Conservation (phyloP, 1,140 invertebrate species). For the Dinoponera quadriceps region DNA sequence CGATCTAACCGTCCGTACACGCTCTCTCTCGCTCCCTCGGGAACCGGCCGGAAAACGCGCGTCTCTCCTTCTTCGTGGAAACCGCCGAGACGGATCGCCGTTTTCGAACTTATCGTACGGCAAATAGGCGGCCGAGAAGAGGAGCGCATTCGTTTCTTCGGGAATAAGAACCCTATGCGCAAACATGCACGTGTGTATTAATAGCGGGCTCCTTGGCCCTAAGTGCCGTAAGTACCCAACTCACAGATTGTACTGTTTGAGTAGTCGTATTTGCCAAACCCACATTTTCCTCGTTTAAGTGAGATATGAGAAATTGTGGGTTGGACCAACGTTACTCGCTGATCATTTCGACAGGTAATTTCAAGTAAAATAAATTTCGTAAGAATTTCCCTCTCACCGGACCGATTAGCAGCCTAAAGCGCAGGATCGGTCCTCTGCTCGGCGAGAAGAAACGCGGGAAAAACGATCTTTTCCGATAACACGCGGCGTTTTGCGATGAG, state of each 20-base stretch:
- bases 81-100: conserved; percentile 34
- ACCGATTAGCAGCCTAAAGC: background rate
- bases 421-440: conserved; percentile 43
- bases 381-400: too few relatives aligned
- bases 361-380: too few relatives aligned
- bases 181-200: conserved; percentile 15
- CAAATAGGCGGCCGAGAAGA: background rate
- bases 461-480: conserved; percentile 6
- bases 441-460: conserved; percentile 69
- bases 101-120: background rate
- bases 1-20: conserved; percentile 79
- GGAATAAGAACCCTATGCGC: background rate
- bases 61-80: conserved; percentile 23
- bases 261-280: conserved; percentile 13
- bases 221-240: conserved; percentile 6
- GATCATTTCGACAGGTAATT: too few relatives aligned
- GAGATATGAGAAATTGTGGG: conserved; percentile 22
- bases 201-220: background rate
- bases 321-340: background rate
- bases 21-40: conserved; percentile 78
- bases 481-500: conserved; percentile 71
- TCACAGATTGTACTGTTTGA: conserved; percentile 29
- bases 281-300: conserved; percentile 13
- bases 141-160: conserved; percentile 7
- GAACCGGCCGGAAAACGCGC: conserved; percentile 79